Conservation (phyloP, 2,113 vertebrate species). For the Nothobranchius kuhntae region DNA sequence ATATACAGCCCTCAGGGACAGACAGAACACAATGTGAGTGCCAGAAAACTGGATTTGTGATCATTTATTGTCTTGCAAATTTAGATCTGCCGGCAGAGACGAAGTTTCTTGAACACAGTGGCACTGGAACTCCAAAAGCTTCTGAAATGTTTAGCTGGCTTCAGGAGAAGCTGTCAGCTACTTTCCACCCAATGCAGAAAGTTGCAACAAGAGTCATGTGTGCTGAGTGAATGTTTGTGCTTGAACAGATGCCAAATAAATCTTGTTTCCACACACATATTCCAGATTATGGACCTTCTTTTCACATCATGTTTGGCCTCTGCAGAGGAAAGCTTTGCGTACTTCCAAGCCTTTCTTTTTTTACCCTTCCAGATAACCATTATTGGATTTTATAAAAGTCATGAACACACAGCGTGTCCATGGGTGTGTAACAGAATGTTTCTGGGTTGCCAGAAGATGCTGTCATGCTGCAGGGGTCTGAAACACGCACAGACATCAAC, state of each 20-base stretch:
- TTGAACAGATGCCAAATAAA: conserved; percentile 9
- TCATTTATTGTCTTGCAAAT: conserved; percentile 79
- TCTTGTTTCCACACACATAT: neutral
- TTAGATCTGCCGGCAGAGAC: conserved; percentile 71
- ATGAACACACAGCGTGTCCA: conserved; percentile 19
- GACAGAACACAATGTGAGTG: conserved; percentile 27
- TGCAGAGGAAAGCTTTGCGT: conserved; percentile 15
- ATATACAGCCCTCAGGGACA: conserved; percentile 56
- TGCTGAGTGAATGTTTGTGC: conserved; percentile 16
- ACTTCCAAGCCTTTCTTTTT: conserved; percentile 45
- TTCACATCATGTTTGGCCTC: conserved; percentile 47
- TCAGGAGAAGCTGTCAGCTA: conserved; percentile 46
- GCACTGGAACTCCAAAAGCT: conserved; percentile 48
- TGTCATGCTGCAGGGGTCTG: conserved; percentile 39
- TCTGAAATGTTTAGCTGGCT: conserved; percentile 41
- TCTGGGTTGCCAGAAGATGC: conserved; percentile 26
- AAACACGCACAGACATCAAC: conserved; percentile 27
- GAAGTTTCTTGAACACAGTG: conserved; percentile 55
- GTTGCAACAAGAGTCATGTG: conserved; percentile 14
- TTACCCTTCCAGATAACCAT: conserved; percentile 47
- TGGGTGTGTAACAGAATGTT: conserved; percentile 50
- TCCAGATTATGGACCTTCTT: conserved; percentile 24
- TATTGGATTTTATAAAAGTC: conserved; percentile 59
- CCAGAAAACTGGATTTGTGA: conserved; percentile 50
- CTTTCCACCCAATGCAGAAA: conserved; percentile 21